Conservation (phyloP, 2,797 vertebrate genomes). For the Salarias fasciatus region DNA sequence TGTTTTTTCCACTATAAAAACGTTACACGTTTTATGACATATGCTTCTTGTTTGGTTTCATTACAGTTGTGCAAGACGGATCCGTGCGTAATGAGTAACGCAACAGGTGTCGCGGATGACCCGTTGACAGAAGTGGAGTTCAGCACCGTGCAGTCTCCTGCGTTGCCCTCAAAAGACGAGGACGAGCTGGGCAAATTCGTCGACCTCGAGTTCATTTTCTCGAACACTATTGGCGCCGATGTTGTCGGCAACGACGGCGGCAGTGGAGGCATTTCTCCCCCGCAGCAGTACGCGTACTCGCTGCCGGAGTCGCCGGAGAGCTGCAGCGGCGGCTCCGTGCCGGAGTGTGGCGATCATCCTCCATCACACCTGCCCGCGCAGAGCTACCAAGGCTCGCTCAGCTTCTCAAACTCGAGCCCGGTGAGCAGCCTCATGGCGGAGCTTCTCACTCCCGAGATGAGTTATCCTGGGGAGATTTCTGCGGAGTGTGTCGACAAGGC, state of each 20-base stretch:
- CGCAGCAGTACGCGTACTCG: slow-evolving; percentile 78
- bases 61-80: slow-evolving; percentile 70
- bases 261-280: slow-evolving; percentile 39
- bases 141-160: slow-evolving; percentile 79
- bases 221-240: slow-evolving; percentile 83
- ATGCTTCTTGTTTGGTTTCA: background rate
- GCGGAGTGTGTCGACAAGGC: slow-evolving; percentile 66
- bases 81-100: slow-evolving; percentile 32
- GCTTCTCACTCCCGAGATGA: slow-evolving; percentile 86
- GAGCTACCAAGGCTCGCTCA: slow-evolving; percentile 46
- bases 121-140: slow-evolving; percentile 81
- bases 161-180: slow-evolving; percentile 80
- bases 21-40: too few species aligned
- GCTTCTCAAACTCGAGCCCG: slow-evolving; percentile 71
- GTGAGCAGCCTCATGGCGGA: slow-evolving; percentile 88
- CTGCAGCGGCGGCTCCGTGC: slow-evolving; percentile 81
- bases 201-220: slow-evolving; percentile 93
- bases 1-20: too few species aligned
- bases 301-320: slow-evolving; percentile 92
- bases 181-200: slow-evolving; percentile 89
- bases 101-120: slow-evolving; percentile 57
- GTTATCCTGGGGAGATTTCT: slow-evolving; percentile 64
- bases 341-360: slow-evolving; percentile 81
- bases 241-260: slow-evolving; percentile 32
- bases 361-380: slow-evolving; percentile 65